Base-by-base conservation (phyloP, 2,888 invertebrate genomes). In the Platynereis dumerilii region DNA sequence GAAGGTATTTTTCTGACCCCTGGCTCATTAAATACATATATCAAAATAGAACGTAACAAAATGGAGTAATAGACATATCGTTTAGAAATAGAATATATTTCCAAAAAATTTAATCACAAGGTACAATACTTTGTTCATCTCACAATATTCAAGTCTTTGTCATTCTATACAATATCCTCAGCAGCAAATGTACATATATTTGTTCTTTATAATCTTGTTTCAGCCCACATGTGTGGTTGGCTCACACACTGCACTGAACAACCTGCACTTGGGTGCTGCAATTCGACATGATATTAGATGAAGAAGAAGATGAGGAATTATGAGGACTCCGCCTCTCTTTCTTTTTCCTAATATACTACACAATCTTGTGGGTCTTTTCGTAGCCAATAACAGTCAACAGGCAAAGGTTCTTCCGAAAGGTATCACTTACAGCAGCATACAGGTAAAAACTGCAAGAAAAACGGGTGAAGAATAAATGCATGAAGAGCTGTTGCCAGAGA, bases 391-490 rank as follows among this genome's bases (percentile, higher is more conserved):
- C n/a, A 22, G 22, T n/a, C n/a, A 48, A 22, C 48, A 20, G 5
- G 48, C n/a, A 48, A 48, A 34, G 34, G 34, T 48, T 48, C 48
- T 22, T 48, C 22, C 48, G n/a, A n/a, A 48, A 48, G 22, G 22
- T 22, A 5, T 22, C 20, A n/a, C 48, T 48, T 5, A 48, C n/a
- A 22, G 22, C 22, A 22, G 7, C n/a, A n/a, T 48, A 48, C n/a
- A 48, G n/a, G n/a, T 20, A 20, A 48, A 48, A 48, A n/a, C 22
- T 48, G n/a, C 5, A 20, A n/a, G 48, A 5, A n/a, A 48, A 48
- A n/a, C 48, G n/a, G 48, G 48, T 48, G 48, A 48, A 48, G 22
- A 20, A 48, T 20, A 48, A 22, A 48, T 48, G 48, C n/a, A 48
- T n/a, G n/a, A 48, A 22, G 20, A 48, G 22, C n/a, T 48, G 48